Base-by-base conservation (phyloP, 2,113 vertebrate species). In the Nibea coibor region DNA sequence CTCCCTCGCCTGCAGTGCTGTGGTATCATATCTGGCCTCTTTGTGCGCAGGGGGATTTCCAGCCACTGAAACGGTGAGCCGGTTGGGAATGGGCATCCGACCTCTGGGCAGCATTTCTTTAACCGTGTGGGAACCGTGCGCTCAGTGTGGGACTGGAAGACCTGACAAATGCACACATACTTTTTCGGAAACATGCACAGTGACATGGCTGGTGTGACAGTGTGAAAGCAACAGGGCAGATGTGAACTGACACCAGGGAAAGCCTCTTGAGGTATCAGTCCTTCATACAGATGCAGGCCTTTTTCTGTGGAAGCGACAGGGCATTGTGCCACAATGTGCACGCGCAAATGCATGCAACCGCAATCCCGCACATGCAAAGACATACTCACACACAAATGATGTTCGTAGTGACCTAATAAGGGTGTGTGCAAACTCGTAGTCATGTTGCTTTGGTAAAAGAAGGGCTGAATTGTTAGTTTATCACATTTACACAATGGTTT, bases 21-120 rank as follows among this genome's bases (percentile, higher is more conserved):
- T 86, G 91, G 91, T 93, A 94, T 95, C 93, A 94, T 94, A 93
- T 94, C 94, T 92, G 92, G 89, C 81, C 87, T 94, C 93, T 94
- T 94, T 95, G 95, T 95, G 93, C 84, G 0, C 81, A 67, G 80
- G 91, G 94, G 94, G 94, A 94, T 94, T 95, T 95, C 94, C 95
- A 95, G 90, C 80, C 87, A 10, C 84, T 94, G 95, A 94, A 94
- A 95, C 85, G 78, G 87, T 95, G 94, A 94, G 93, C 92, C 53
- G 89, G 91, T 94, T 94, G 94, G 94, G 94, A 95, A 95, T 93
- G 91, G 91, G 83, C 88, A 78, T 85, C 81, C 66, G 77, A 92
- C 89, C 92, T 93, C 88, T 93, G 88, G 93, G 93, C 92, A 92
- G 84, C 78, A 69, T 92, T 90, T 91, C 85, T 90, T 86, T 90